Conservation (phyloP, 2,888 invertebrate genomes). For the Helleia helle region DNA sequence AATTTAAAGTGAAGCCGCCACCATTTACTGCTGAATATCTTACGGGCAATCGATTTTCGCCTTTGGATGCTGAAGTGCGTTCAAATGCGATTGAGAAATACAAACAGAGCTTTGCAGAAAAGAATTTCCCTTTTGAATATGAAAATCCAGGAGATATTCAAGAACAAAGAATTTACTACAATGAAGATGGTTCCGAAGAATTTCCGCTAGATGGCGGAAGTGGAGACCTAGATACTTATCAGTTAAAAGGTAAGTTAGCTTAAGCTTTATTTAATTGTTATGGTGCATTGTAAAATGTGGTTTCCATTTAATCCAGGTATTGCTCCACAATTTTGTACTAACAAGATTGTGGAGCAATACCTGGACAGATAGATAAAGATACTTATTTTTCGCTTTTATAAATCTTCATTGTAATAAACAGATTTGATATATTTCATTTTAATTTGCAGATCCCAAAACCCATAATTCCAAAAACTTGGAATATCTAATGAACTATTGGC, state of each 20-base stretch:
- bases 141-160: slow-evolving; percentile 60
- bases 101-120: slow-evolving; percentile 58
- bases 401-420: too few species aligned
- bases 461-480: slow-evolving; percentile 53
- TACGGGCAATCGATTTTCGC: slow-evolving; percentile 50
- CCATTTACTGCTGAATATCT: slow-evolving; percentile 59
- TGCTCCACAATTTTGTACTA: too few species aligned
- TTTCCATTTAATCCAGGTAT: too few species aligned
- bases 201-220: slow-evolving; percentile 54
- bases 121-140: slow-evolving; percentile 65
- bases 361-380: too few species aligned
- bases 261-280: too few species aligned
- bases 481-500: slow-evolving; percentile 58
- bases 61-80: slow-evolving; percentile 56
- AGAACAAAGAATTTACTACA: slow-evolving; percentile 73
- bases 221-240: slow-evolving; percentile 50
- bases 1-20: slow-evolving; percentile 47
- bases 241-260: slow-evolving; percentile 53
- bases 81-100: slow-evolving; percentile 62
- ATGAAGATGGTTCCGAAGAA: slow-evolving; percentile 65
- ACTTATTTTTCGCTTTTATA: too few species aligned
- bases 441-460: slow-evolving; percentile 23
- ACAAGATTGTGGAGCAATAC: too few species aligned
- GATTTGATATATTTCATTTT: too few species aligned
- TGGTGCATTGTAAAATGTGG: too few species aligned